Evolutionary conservation across 2,888 invertebrate genomes (phyloP).

Genomic region (Chironomus riparius): DNA sequence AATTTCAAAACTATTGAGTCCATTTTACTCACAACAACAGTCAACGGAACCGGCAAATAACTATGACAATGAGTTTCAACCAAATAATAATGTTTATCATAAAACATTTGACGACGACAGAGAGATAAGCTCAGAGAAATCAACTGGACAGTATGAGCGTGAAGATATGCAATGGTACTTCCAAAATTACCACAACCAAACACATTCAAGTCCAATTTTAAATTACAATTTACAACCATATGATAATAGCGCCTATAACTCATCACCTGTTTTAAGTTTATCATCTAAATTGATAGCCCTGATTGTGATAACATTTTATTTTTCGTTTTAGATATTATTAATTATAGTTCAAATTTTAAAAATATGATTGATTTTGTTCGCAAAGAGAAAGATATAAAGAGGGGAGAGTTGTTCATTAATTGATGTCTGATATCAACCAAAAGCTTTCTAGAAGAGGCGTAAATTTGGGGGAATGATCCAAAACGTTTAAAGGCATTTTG

Average conservation of each 20-base stretch:
- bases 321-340: not conserved
- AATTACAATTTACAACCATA: constrained; percentile 43
- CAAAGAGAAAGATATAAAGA: not conserved
- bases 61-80: constrained; percentile 29
- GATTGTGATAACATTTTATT: constrained; percentile 21
- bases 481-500: too few species aligned
- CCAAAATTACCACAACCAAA: constrained; percentile 58
- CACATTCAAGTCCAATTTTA: constrained; percentile 36
- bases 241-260: constrained; percentile 3
- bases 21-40: not conserved
- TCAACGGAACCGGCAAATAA: not conserved
- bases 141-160: constrained; percentile 44
- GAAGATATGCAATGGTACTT: constrained; percentile 74
- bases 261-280: not conserved
- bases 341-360: not conserved
- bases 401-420: too few species aligned
- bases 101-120: constrained; percentile 42
- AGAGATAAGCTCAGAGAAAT: not conserved
- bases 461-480: too few species aligned
- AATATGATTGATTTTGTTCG: not conserved
- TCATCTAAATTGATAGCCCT: not conserved
- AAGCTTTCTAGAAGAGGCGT: too few species aligned
- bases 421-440: too few species aligned
- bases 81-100: constrained; percentile 29
- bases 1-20: constrained; percentile 16